Evolutionary conservation across 2,113 vertebrate species (phyloP).

Genomic region (Arenaria interpres): DNA sequence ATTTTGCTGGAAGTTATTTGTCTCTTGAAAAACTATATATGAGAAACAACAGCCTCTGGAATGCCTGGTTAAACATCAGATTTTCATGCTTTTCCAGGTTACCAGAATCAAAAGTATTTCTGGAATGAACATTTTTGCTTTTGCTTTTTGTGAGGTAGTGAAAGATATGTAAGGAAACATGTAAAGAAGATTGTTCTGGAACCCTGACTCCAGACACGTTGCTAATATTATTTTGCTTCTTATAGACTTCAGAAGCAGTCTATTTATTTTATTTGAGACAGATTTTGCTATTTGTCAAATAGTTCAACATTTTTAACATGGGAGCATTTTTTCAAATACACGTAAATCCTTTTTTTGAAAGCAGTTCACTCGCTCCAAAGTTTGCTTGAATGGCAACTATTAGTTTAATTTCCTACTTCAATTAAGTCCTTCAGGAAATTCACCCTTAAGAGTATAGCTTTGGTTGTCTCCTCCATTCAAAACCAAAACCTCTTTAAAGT

Average conservation of each 20-base stretch:
- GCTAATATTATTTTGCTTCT: background rate
- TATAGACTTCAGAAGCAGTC: background rate
- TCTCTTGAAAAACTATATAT: background rate
- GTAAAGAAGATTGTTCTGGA: background rate
- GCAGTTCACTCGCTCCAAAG: background rate
- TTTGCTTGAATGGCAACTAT: background rate
- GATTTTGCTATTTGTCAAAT: background rate
- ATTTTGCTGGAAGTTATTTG: background rate
- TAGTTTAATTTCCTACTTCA: background rate
- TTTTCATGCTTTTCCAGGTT: background rate
- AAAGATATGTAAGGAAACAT: background rate
- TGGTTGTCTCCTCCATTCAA: background rate
- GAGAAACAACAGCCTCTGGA: background rate
- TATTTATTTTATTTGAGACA: background rate
- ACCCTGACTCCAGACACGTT: background rate
- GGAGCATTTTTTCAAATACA: background rate
- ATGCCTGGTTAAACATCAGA: background rate
- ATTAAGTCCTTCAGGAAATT: background rate
- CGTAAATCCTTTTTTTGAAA: background rate
- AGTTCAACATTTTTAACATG: background rate
- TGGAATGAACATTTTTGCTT: rapidly evolving
- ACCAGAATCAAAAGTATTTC: background rate
- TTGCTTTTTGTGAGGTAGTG: background rate
- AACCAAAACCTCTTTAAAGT: background rate
- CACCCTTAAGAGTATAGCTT: background rate